These are phyloP conservation scores for Linnaemya tessellans DNA, from an alignment of 2,888 invertebrate genomes.

Conservation along the genomic window DNA sequence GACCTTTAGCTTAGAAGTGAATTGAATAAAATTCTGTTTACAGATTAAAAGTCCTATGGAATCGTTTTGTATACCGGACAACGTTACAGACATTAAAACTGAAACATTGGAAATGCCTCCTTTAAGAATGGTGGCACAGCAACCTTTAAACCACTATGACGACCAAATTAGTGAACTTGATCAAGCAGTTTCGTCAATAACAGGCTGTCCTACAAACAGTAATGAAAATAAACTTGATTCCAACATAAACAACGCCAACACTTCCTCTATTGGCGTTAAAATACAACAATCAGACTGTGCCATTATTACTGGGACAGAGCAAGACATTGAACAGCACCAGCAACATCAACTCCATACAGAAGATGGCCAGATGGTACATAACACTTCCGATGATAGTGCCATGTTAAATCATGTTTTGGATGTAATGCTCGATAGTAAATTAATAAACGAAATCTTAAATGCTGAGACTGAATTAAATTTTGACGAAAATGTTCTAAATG, in stretches of 20 bases:
- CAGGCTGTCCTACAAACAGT: slow-evolving; percentile 68
- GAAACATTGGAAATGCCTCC: slow-evolving; percentile 46
- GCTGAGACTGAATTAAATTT: slow-evolving; percentile 78
- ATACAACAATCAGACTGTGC: slow-evolving; percentile 36
- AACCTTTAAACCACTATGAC: slow-evolving; percentile 59
- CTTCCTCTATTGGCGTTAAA: slow-evolving; percentile 46
- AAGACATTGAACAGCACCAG: slow-evolving; percentile 62
- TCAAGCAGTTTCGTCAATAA: slow-evolving; percentile 80
- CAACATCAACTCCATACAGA: slow-evolving; percentile 72
- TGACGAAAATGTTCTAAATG: slow-evolving; percentile 78
- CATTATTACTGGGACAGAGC: slow-evolving; percentile 42
- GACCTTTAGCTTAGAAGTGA: too few relatives aligned
- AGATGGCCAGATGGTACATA: slow-evolving; percentile 76
- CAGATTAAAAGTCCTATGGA: slow-evolving; percentile 57
- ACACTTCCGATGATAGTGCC: slow-evolving; percentile 80
- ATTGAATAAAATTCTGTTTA: not conserved
- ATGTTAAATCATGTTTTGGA: slow-evolving; percentile 80
- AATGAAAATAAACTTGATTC: slow-evolving; percentile 57
- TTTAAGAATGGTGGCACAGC: slow-evolving; percentile 47
- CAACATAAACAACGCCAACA: slow-evolving; percentile 4
- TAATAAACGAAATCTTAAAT: slow-evolving; percentile 81
- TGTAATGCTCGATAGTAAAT: slow-evolving; percentile 81
- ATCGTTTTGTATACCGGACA: slow-evolving; percentile 53
- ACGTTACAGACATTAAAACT: slow-evolving; percentile 27
- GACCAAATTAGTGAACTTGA: slow-evolving; percentile 75